A percentile compares a stretch with the other conserved stretches of the same genome.
Evolutionary conservation across 2,888 invertebrate genomes (phyloP).

Genomic region (Calephelis perditalis): DNA sequence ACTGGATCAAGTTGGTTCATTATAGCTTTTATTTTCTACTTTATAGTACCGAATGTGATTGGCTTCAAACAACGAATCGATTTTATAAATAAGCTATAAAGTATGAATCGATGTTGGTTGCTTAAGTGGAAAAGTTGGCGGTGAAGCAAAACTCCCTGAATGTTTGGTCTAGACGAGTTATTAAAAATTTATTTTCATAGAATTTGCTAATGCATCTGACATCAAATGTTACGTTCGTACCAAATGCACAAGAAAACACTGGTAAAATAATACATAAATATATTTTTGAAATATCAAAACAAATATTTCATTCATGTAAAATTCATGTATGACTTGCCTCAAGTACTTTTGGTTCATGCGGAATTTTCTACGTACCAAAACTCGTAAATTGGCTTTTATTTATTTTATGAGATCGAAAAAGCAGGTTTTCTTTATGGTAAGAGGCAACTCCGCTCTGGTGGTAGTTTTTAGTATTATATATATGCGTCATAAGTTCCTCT

Average conservation of each 20-base stretch:
- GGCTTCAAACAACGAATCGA: slow-evolving; percentile 61
- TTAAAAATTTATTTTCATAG: slow-evolving; percentile 64
- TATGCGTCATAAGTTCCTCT: too few species aligned
- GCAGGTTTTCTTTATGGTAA: too few species aligned
- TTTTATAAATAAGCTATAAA: slow-evolving; percentile 54
- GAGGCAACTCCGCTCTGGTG: too few species aligned
- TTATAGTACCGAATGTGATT: slow-evolving; percentile 61
- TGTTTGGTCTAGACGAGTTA: slow-evolving; percentile 71
- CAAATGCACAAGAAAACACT: slow-evolving; percentile 8
- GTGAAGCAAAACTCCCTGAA: slow-evolving; percentile 50
- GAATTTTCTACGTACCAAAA: neutral
- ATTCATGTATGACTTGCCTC: slow-evolving; percentile 11
- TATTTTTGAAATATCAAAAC: slow-evolving; percentile 13
- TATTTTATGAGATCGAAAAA: too few species aligned
- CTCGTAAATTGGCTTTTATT: neutral
- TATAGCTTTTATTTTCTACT: slow-evolving; percentile 65
- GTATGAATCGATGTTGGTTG: slow-evolving; percentile 52
- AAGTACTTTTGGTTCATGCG: too few species aligned
- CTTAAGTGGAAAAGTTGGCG: slow-evolving; percentile 60
- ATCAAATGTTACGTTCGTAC: slow-evolving; percentile 33
- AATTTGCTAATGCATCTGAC: slow-evolving; percentile 50
- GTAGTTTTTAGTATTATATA: too few species aligned
- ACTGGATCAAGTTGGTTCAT: slow-evolving; percentile 59
- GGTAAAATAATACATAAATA: slow-evolving; percentile 12
- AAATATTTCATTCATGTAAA: slow-evolving; percentile 4